Conservation (phyloP, 2,113 vertebrate genomes). For the Conger conger region DNA sequence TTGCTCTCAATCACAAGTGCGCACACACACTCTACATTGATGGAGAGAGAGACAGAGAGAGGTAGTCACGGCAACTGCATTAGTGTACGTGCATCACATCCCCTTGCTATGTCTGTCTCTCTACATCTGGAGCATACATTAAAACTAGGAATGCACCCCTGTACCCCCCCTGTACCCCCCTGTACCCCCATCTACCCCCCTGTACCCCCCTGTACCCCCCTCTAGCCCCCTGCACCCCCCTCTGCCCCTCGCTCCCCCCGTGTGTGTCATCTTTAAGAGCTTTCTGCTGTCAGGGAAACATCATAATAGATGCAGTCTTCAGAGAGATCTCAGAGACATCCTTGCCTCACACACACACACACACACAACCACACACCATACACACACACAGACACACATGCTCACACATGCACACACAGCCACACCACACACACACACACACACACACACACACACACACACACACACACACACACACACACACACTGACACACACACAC, state of each 20-base stretch:
- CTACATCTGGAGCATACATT: constrained; percentile 7
- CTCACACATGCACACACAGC: no score
- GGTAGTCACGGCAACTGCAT: constrained; percentile 48
- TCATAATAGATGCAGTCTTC: not conserved
- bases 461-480: not conserved
- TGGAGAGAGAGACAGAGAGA: constrained; percentile 18
- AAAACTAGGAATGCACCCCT: not conserved
- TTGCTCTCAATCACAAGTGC: constrained; percentile 3
- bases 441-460: no score
- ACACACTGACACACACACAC: not conserved
- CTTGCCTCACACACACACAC: not conserved
- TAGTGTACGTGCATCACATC: constrained; percentile 40
- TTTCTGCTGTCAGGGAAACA: constrained; percentile 6
- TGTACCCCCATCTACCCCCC: not conserved
- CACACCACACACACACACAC: not conserved
- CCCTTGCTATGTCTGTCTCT: not conserved
- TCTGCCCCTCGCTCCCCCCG: no score
- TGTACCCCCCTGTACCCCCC: no score
- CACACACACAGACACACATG: no score
- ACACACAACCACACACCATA: not conserved
- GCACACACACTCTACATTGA: not conserved
- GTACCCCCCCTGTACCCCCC: not conserved
- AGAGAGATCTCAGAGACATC: not conserved
- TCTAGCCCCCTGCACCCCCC: not conserved
- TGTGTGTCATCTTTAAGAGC: not conserved